phyloP scores from a whole-genome alignment of 2,113 vertebrate genomes.

The Ochotona curzoniae region DNA sequence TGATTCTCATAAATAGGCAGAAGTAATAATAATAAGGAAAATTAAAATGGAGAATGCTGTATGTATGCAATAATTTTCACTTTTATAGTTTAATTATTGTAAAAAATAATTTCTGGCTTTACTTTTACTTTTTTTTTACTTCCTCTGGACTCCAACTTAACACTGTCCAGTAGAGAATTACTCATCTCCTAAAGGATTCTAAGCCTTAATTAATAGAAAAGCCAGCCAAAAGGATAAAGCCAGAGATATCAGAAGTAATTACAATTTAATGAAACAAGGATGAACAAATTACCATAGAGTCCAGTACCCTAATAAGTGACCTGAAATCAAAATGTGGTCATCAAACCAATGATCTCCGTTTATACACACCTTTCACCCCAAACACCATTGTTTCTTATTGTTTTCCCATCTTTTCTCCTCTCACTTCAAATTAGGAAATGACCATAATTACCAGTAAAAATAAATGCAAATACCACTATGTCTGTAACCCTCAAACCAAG shows the following conservation, averaged over 20 bases:
- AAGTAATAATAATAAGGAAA: background rate
- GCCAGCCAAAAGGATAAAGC: constrained; percentile 73
- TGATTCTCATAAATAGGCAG: background rate
- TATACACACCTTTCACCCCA: background rate
- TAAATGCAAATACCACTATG: background rate
- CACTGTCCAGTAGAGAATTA: constrained; percentile 77
- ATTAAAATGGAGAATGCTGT: constrained; percentile 7
- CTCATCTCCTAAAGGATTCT: constrained; percentile 76
- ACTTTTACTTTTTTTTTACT: constrained; percentile 74
- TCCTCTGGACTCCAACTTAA: constrained; percentile 75
- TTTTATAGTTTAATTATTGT: constrained; percentile 62
- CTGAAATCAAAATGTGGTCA: constrained; percentile 73
- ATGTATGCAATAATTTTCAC: background rate
- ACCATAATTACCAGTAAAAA: constrained; percentile 54
- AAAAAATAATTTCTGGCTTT: constrained; percentile 71
- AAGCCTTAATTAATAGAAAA: constrained; percentile 79
- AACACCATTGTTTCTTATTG: constrained; percentile 18
- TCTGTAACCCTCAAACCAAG: background rate
- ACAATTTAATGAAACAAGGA: constrained; percentile 81
- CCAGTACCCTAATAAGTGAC: constrained; percentile 66
- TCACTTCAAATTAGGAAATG: background rate
- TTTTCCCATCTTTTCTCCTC: background rate
- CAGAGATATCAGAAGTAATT: constrained; percentile 81
- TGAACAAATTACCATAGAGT: constrained; percentile 78
- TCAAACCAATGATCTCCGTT: constrained; percentile 58